Percentiles rank a stretch among this genome's conserved stretches.
Conservation (phyloP, 2,888 invertebrate species). For the Spicauda simplicius region DNA sequence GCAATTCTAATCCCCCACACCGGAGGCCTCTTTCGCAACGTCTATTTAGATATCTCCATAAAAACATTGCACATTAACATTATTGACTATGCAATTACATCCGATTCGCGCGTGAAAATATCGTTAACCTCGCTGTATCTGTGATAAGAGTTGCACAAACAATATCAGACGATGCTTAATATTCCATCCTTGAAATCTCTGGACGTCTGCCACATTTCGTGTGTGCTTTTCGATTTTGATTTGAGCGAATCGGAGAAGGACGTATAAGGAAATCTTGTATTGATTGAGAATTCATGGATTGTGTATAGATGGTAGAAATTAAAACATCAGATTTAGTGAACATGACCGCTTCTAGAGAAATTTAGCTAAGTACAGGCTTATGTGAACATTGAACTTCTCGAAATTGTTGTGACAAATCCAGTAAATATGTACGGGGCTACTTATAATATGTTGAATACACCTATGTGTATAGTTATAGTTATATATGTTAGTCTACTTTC, state of each 20-base stretch:
- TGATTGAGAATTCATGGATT: background rate
- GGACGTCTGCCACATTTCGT: background rate
- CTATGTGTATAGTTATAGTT: no score
- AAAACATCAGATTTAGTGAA: no score
- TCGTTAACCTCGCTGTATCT: constrained; percentile 11
- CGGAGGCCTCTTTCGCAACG: background rate
- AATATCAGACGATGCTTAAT: constrained; percentile 12
- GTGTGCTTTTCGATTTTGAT: background rate
- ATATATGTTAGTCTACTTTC: no score
- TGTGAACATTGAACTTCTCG: no score
- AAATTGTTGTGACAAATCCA: no score
- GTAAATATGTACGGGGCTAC: no score
- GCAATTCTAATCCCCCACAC: constrained; percentile 26
- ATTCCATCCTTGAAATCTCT: constrained; percentile 26
- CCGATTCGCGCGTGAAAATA: background rate
- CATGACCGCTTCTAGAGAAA: no score
- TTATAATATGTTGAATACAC: no score
- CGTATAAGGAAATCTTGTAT: background rate
- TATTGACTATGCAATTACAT: constrained; percentile 17
- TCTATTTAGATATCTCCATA: background rate
- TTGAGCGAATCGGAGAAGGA: background rate
- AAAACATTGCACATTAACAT: constrained; percentile 13
- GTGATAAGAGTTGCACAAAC: constrained; percentile 10
- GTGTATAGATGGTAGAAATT: no score
- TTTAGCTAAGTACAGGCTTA: no score